Percentiles rank a stretch among this genome's conserved stretches.
Conservation (phyloP, 1,140 invertebrate species). For the Nephotettix cincticeps region DNA sequence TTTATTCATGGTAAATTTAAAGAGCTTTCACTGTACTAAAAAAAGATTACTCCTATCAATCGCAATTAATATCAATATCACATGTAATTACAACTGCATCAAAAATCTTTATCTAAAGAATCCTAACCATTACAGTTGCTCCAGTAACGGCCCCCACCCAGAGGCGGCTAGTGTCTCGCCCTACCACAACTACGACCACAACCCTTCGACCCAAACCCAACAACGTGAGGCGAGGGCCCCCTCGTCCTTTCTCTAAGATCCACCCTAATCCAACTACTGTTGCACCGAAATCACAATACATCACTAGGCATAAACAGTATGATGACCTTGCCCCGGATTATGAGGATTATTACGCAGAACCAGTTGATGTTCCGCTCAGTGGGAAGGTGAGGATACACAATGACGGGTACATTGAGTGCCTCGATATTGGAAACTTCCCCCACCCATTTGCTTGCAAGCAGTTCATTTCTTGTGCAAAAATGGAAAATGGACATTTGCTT, state of each 20-base stretch:
- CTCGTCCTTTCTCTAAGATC: slow-evolving; percentile 36
- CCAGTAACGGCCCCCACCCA: not conserved
- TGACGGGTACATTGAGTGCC: slow-evolving; percentile 70
- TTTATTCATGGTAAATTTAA: no score
- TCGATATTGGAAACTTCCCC: slow-evolving; percentile 85
- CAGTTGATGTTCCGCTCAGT: slow-evolving; percentile 48
- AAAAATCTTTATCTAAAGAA: no score
- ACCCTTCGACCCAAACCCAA: slow-evolving; percentile 43
- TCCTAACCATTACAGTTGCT: not conserved
- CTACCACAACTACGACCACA: slow-evolving; percentile 17
- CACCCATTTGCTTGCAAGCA: slow-evolving; percentile 85
- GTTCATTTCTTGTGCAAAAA: slow-evolving; percentile 83
- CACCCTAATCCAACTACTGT: not conserved
- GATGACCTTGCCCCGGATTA: slow-evolving; percentile 51
- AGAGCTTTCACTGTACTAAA: no score
- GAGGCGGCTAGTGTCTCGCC: not conserved
- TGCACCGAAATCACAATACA: slow-evolving; percentile 14
- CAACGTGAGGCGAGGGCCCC: slow-evolving; percentile 16
- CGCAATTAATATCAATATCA: no score
- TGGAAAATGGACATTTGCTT: slow-evolving; percentile 70
- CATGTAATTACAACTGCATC: no score
- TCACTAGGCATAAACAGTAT: slow-evolving; percentile 34
- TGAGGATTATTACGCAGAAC: slow-evolving; percentile 47
- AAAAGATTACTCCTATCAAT: no score
- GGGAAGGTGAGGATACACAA: slow-evolving; percentile 57